phyloP scores from a whole-genome alignment of 2,797 vertebrate species.

The Mionectes olivaceus region DNA sequence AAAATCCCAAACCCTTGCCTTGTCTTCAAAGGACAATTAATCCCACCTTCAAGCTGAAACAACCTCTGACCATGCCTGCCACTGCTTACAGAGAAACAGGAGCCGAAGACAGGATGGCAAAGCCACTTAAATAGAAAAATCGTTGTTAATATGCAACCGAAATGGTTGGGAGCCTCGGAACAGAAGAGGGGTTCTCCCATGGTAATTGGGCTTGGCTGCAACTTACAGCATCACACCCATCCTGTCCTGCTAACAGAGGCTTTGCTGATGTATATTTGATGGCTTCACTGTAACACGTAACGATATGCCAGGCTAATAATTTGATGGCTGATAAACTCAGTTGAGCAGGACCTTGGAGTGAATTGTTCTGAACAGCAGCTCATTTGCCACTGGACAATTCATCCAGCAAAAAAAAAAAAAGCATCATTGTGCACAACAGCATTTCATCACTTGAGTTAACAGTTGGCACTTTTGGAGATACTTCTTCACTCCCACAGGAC shows the following conservation, averaged over 20 bases:
- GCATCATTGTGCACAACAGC: background rate
- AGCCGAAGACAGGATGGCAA: background rate
- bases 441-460: background rate
- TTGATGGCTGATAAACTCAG: constrained; percentile 5
- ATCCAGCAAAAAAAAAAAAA: background rate
- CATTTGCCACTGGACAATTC: constrained; percentile 1
- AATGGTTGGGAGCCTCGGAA: background rate
- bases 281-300: background rate
- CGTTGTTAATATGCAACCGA: background rate
- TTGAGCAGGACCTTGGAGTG: background rate
- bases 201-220: constrained; percentile 9
- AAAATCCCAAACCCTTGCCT: background rate
- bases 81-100: background rate
- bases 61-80: background rate
- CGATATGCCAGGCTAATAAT: background rate
- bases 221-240: background rate
- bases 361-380: background rate
- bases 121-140: background rate
- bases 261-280: background rate
- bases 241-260: background rate
- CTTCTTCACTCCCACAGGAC: background rate
- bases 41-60: background rate
- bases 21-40: background rate
- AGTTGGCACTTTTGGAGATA: background rate
- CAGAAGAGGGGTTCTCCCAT: background rate